Conservation (phyloP, 1,140 invertebrate genomes). For the Phymorhynchus buccinoides region DNA sequence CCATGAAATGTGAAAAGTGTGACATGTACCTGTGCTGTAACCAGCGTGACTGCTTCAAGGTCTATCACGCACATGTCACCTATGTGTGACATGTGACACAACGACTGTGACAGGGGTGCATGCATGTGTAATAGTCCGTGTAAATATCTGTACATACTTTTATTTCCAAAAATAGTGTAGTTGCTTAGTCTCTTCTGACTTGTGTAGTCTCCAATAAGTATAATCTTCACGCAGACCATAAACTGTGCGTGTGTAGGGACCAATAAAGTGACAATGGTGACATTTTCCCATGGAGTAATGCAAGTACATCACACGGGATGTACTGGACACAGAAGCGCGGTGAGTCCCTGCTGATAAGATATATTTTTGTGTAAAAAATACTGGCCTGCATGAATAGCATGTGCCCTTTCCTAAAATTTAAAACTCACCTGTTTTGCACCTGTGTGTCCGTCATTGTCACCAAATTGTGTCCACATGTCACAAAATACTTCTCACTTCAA, state of each 20-base stretch:
- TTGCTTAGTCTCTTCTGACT: not conserved
- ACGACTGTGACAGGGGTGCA: not conserved
- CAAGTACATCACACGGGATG: too few relatives aligned
- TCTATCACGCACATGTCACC: not conserved
- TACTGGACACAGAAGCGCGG: too few relatives aligned
- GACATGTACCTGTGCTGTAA: not conserved
- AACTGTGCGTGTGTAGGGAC: not conserved
- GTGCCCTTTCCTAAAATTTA: too few relatives aligned
- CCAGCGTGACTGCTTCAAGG: not conserved
- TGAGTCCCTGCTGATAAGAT: too few relatives aligned
- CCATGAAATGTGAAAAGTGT: conserved; percentile 10
- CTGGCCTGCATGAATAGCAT: too few relatives aligned
- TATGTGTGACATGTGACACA: not conserved
- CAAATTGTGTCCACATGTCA: not conserved
- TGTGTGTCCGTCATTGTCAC: not conserved
- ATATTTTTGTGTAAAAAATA: too few relatives aligned
- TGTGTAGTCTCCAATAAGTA: not conserved
- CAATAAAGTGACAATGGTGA: too few relatives aligned
- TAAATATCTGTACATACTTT: not conserved
- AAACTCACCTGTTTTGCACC: not conserved
- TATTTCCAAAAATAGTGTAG: not conserved
- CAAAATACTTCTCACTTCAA: not conserved
- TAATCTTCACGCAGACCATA: not conserved
- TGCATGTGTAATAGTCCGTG: not conserved
- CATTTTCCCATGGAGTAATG: too few relatives aligned